Percentiles rank a stretch among this genome's conserved stretches.
Conservation (phyloP, 1,140 invertebrate genomes). For the Anastrepha obliqua region DNA sequence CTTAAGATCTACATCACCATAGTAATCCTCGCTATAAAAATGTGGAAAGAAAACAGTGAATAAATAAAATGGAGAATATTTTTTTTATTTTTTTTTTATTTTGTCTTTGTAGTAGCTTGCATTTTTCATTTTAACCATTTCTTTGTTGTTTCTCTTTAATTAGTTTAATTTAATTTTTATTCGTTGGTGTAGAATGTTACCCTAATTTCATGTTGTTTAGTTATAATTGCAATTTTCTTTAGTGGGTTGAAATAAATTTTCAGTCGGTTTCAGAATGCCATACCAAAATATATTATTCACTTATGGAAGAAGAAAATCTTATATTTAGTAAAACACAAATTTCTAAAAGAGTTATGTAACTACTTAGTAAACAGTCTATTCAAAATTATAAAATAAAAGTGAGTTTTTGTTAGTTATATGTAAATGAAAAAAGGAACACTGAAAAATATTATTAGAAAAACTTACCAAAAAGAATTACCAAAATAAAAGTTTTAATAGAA, state of each 20-base stretch:
- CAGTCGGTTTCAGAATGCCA: neutral
- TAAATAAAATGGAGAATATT: conserved; percentile 59
- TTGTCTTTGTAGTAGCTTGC: conserved; percentile 21
- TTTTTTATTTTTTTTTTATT: conserved; percentile 21
- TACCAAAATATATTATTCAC: too few species aligned
- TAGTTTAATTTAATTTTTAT: conserved; percentile 41
- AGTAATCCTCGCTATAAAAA: conserved; percentile 87
- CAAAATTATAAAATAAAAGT: too few species aligned
- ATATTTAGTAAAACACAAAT: too few species aligned
- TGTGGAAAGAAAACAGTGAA: conserved; percentile 64
- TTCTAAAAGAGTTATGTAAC: too few species aligned
- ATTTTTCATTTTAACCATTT: conserved; percentile 51
- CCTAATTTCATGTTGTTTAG: conserved; percentile 1
- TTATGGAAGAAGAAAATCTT: too few species aligned
- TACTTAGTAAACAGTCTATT: too few species aligned
- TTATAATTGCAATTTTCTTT: conserved; percentile 32
- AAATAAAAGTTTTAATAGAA: too few species aligned
- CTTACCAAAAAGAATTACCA: too few species aligned
- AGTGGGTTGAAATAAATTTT: neutral
- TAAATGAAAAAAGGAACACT: neutral
- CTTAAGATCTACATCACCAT: conserved; percentile 88
- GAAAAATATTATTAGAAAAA: too few species aligned
- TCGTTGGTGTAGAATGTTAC: conserved; percentile 24
- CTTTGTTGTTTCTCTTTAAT: conserved; percentile 48
- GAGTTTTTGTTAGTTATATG: neutral